phyloP scores from a whole-genome alignment of 2,888 invertebrate genomes.

The Leptinotarsa peninsularis region DNA sequence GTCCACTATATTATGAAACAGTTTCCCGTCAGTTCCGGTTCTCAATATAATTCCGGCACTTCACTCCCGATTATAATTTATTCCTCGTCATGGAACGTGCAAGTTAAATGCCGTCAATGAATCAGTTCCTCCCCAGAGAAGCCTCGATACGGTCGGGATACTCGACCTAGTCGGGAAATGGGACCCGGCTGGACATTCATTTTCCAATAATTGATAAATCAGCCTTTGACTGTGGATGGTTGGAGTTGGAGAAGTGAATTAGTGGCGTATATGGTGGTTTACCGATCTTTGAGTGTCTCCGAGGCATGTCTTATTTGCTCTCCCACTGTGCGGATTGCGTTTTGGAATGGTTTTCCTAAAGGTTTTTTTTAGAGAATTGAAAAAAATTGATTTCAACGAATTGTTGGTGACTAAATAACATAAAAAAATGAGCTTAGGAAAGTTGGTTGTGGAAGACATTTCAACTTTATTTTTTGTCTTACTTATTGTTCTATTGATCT shows the following conservation, averaged over 20 bases:
- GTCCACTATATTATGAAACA: conserved; percentile 3
- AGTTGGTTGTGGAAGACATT: too few species aligned
- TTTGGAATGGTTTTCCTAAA: too few species aligned
- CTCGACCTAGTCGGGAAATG: conserved; percentile 4
- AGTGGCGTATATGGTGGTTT: not conserved
- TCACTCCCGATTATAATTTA: conserved; percentile 9
- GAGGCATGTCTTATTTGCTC: too few species aligned
- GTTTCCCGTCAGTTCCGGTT: not conserved
- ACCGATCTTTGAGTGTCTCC: not conserved
- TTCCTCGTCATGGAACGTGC: not conserved
- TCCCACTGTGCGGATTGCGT: too few species aligned
- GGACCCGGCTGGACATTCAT: conserved; percentile 10
- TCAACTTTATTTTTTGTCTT: too few species aligned
- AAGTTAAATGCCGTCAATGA: not conserved
- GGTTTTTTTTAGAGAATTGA: too few species aligned
- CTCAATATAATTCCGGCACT: conserved; percentile 2
- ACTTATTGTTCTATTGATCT: too few species aligned
- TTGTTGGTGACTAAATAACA: too few species aligned
- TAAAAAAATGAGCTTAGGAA: too few species aligned
- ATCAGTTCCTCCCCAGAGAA: not conserved
- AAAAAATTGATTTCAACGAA: too few species aligned
- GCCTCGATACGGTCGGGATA: conserved; percentile 11
- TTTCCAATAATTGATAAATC: conserved; percentile 9
- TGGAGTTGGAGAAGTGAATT: not conserved
- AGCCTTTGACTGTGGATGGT: conserved; percentile 1